Evolutionary conservation across 2,888 invertebrate genomes (phyloP).

Genomic region (Cerastoderma edule): DNA sequence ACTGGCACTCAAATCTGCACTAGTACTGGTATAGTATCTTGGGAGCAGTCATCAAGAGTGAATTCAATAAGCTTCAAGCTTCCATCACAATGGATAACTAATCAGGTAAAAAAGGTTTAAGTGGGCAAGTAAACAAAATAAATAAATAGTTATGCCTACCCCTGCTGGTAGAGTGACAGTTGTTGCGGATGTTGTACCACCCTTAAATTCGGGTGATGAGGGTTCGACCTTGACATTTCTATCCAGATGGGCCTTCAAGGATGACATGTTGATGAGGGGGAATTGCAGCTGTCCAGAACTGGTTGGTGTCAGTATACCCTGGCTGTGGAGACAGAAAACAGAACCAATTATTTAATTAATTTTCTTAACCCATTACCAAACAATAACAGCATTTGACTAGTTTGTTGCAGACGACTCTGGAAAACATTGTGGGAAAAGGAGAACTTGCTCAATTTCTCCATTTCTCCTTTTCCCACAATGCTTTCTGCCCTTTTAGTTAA

Average conservation of each 20-base stretch:
- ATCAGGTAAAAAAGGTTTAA: no score
- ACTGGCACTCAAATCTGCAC: no score
- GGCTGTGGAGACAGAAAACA: constrained; percentile 28
- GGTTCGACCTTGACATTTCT: constrained; percentile 57
- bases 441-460: no score
- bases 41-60: no score
- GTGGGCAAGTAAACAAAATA: no score
- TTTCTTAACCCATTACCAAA: not conserved
- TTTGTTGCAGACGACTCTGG: no score
- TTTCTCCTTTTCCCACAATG: constrained; percentile 8
- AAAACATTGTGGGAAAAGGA: no score
- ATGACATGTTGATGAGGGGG: constrained; percentile 59
- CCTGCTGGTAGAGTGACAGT: constrained; percentile 28
- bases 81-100: no score
- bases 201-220: constrained; percentile 17
- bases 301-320: constrained; percentile 52
- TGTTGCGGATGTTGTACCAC: constrained; percentile 24
- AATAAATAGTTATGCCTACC: constrained; percentile 11
- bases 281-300: constrained; percentile 55
- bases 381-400: no score
- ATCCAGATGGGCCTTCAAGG: constrained; percentile 54
- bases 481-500: no score
- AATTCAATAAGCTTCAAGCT: no score
- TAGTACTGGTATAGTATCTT: no score
- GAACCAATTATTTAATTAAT: constrained; percentile 5